Percentiles rank a stretch among this genome's conserved stretches.
phyloP scores from a whole-genome alignment of 2,113 vertebrate species.

The Morone saxatilis region DNA sequence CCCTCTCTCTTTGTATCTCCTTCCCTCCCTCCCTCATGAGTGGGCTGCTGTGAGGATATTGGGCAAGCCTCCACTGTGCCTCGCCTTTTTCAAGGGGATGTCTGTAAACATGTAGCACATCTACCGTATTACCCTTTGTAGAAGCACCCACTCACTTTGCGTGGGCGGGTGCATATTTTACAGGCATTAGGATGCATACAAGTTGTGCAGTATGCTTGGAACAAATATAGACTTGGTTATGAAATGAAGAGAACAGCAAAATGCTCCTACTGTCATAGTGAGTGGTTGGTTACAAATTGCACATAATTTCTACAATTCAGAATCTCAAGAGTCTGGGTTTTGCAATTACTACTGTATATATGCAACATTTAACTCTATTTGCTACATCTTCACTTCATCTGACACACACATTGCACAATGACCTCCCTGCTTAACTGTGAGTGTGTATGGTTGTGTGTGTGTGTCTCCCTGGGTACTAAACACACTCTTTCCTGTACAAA shows the following conservation, averaged over 20 bases:
- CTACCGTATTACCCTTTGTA: slow-evolving; percentile 91
- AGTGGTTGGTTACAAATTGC: not conserved
- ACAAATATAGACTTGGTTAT: slow-evolving; percentile 73
- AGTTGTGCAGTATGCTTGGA: slow-evolving; percentile 52
- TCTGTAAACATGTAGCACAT: slow-evolving; percentile 85
- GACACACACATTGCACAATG: slow-evolving; percentile 67
- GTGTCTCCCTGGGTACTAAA: slow-evolving; percentile 47
- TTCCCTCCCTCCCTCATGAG: slow-evolving; percentile 59
- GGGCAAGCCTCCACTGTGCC: slow-evolving; percentile 83
- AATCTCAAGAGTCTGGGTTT: not conserved
- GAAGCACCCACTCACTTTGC: slow-evolving; percentile 84
- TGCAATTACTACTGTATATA: not conserved
- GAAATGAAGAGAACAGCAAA: slow-evolving; percentile 56
- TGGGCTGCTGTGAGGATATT: slow-evolving; percentile 83
- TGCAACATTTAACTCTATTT: slow-evolving; percentile 10
- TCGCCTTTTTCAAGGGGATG: slow-evolving; percentile 84
- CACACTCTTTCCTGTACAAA: slow-evolving; percentile 63
- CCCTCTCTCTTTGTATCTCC: slow-evolving; percentile 52
- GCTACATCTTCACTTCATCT: slow-evolving; percentile 13
- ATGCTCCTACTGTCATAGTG: slow-evolving; percentile 9
- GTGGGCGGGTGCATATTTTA: slow-evolving; percentile 72
- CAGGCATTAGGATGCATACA: slow-evolving; percentile 70
- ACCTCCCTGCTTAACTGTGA: slow-evolving; percentile 64
- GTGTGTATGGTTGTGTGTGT: slow-evolving; percentile 40
- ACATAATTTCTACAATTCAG: not conserved